Base-by-base conservation (phyloP, 2,888 invertebrate species). In the Cheilosia vulpina region DNA sequence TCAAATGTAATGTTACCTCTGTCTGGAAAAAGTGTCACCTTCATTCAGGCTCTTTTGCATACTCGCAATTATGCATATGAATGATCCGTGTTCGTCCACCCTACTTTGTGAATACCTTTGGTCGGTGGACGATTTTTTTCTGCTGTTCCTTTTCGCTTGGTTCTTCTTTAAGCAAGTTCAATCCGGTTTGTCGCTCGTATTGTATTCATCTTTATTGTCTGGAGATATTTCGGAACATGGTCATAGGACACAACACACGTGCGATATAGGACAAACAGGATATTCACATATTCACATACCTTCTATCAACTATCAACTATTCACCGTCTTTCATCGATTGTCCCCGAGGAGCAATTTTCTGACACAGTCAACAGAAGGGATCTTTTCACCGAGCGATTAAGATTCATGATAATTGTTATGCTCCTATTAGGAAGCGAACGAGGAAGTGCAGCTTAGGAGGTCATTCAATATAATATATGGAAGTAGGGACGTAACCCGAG, bases 371-470 rank as follows among this genome's bases (percentile, higher is more conserved):
- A 34, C 55, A 34, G 15, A 66, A 72, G 17, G 66, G 66, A 71
- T 77, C 66, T 71, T 71, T 80, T 47, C 71, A 24, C 24, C 11
- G 57, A 75, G 84, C 63, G 84, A 79, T 84, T 79, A 75, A 81
- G 81, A 62, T 41, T 66, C 66, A n/a, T 63, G 80, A 81, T 85
- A 81, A 81, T 85, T 85, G 80, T 85, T 76, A 71, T 80, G 65
- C 60, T 71, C 65, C 45, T 57, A 52, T 52, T 45, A 60, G 69
- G 66, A 76, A 75, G 21, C 55, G 60, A 79, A 75, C 3, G 55
- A 81, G 85, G 85, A 80, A 81, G 81, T 85, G 45, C 85, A 77
- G 85, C 81, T 81, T 68, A 81, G 68, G 71, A 60, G 66, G 85
- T 55, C 66, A 66, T 76, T 80, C 76, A 76, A 76, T 68, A 55